These are phyloP conservation scores for Wiebesia pumilae DNA, from an alignment of 1,140 invertebrate species.

Conservation along the genomic window DNA sequence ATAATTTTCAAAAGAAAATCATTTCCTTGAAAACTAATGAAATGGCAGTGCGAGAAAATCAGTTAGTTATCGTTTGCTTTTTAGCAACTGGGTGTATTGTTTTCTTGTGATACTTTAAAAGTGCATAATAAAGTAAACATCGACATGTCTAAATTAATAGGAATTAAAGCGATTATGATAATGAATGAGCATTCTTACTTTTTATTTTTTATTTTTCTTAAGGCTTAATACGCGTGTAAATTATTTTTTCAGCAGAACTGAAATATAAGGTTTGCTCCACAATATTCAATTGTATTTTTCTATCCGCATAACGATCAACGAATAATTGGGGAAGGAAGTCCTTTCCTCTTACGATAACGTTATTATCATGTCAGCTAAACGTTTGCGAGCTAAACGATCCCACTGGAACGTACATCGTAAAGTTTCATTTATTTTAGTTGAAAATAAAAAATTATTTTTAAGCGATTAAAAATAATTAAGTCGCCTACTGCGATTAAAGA, in stretches of 20 bases:
- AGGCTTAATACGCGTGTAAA: not conserved
- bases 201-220: not conserved
- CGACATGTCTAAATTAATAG: not conserved
- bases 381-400: constrained; percentile 39
- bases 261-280: constrained; percentile 4
- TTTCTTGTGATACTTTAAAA: not conserved
- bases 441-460: not conserved
- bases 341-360: constrained; percentile 44
- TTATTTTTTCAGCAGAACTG: not conserved
- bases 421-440: not conserved
- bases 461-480: no score
- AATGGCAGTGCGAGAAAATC: no score
- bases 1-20: no score
- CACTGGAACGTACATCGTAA: not conserved
- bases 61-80: no score
- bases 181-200: not conserved
- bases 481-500: no score
- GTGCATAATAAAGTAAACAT: not conserved
- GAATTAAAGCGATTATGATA: not conserved
- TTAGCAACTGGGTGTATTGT: not conserved
- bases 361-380: constrained; percentile 48
- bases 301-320: constrained; percentile 12
- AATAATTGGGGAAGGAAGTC: constrained; percentile 47
- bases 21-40: no score
- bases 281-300: constrained; percentile 29